phyloP scores from a whole-genome alignment of 1,140 invertebrate genomes.

The Schlechtendalia chinensis region DNA sequence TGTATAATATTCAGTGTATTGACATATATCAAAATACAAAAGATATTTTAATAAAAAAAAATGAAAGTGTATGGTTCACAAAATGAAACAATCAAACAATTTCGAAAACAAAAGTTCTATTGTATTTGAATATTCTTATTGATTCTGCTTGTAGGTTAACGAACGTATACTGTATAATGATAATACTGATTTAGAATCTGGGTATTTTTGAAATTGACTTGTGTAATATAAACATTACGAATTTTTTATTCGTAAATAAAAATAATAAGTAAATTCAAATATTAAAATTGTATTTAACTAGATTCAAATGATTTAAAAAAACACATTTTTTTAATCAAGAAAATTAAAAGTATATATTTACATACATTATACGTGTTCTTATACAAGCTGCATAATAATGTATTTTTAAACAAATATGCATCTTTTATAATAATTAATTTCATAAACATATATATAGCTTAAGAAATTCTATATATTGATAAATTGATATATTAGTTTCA shows the following conservation, averaged over 20 bases:
- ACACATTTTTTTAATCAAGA: background rate
- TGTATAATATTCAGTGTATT: background rate
- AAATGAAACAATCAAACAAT: conserved; percentile 4
- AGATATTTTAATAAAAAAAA: background rate
- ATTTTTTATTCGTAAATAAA: background rate
- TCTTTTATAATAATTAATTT: no score
- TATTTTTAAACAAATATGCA: no score
- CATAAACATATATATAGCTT: no score
- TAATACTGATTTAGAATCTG: background rate
- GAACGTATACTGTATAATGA: background rate
- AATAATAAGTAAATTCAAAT: background rate
- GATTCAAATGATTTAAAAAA: background rate
- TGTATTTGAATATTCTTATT: background rate
- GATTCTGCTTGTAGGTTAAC: background rate
- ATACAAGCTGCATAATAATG: no score
- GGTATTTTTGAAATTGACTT: no score
- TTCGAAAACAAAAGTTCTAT: background rate
- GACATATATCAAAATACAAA: background rate
- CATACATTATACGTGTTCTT: no score
- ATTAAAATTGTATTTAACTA: background rate
- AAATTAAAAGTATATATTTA: background rate
- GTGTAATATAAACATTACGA: no score
- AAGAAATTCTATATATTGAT: no score
- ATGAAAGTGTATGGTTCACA: background rate
- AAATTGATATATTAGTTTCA: no score